A percentile compares a stretch with the other conserved stretches of the same genome.
Evolutionary conservation across 2,888 invertebrate genomes (phyloP).

Genomic region (Epsilonema sp.): DNA sequence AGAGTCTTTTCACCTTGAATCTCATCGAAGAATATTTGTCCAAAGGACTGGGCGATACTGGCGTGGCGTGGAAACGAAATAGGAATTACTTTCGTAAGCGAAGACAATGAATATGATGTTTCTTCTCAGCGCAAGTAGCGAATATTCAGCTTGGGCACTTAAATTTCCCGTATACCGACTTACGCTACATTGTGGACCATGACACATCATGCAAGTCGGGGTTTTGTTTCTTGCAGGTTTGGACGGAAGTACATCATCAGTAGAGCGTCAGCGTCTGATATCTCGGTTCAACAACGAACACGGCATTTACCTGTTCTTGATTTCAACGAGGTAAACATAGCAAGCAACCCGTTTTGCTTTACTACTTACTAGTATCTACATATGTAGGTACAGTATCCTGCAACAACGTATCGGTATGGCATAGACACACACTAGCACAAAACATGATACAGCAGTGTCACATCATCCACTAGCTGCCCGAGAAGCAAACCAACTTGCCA

Average conservation of each 20-base stretch:
- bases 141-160: background rate
- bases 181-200: background rate
- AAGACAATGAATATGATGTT: slow-evolving; percentile 37
- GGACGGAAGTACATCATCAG: slow-evolving; percentile 81
- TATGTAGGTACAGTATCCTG: too few relatives aligned
- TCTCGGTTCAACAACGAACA: slow-evolving; percentile 81
- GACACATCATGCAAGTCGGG: background rate
- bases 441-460: too few relatives aligned
- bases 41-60: too few relatives aligned
- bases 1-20: slow-evolving; percentile 80
- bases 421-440: too few relatives aligned
- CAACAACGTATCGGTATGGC: too few relatives aligned
- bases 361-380: too few relatives aligned
- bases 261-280: slow-evolving; percentile 82
- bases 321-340: slow-evolving; percentile 55
- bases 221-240: slow-evolving; percentile 41
- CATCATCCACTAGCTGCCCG: too few relatives aligned
- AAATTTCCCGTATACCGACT: slow-evolving; percentile 1
- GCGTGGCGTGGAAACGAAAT: slow-evolving; percentile 58
- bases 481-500: too few relatives aligned
- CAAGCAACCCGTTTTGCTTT: too few relatives aligned
- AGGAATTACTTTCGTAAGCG: slow-evolving; percentile 71
- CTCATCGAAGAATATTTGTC: slow-evolving; percentile 79
- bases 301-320: slow-evolving; percentile 67
- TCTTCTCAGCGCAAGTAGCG: too few relatives aligned